Evolutionary conservation across 2,797 vertebrate species (phyloP).

Genomic region (Hydrophis major): DNA sequence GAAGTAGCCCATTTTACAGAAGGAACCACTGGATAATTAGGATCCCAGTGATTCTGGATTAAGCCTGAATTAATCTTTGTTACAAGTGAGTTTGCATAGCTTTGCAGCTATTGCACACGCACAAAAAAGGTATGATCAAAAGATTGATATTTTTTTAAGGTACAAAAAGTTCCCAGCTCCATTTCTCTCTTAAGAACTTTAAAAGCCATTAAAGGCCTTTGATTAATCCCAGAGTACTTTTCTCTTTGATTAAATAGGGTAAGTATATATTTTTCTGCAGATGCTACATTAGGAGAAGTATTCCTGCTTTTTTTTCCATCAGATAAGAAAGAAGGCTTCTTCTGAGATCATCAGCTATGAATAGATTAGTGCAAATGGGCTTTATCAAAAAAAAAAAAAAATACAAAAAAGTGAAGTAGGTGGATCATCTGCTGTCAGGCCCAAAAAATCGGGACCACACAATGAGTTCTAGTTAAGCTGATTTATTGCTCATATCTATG

Average conservation of each 20-base stretch:
- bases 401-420: not conserved
- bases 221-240: not conserved
- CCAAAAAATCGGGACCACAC: not conserved
- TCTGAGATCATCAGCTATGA: not conserved
- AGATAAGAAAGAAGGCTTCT: not conserved
- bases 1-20: not conserved
- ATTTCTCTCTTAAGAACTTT: not conserved
- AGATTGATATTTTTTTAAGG: not conserved
- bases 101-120: not conserved
- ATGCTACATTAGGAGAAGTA: not conserved
- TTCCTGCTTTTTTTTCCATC: not conserved
- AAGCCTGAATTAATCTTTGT: not conserved
- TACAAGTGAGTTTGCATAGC: not conserved
- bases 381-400: not conserved
- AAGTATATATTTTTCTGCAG: not conserved
- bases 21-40: not conserved
- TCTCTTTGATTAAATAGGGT: not conserved
- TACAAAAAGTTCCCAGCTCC: not conserved
- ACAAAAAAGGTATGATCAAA: not conserved
- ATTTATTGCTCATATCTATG: not conserved
- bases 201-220: not conserved
- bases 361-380: not conserved
- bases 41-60: not conserved
- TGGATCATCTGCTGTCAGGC: not conserved
- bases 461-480: not conserved